Percentiles rank a stretch among this genome's conserved stretches.
phyloP scores from a whole-genome alignment of 2,888 invertebrate genomes.

The Oxycera nigricornis region DNA sequence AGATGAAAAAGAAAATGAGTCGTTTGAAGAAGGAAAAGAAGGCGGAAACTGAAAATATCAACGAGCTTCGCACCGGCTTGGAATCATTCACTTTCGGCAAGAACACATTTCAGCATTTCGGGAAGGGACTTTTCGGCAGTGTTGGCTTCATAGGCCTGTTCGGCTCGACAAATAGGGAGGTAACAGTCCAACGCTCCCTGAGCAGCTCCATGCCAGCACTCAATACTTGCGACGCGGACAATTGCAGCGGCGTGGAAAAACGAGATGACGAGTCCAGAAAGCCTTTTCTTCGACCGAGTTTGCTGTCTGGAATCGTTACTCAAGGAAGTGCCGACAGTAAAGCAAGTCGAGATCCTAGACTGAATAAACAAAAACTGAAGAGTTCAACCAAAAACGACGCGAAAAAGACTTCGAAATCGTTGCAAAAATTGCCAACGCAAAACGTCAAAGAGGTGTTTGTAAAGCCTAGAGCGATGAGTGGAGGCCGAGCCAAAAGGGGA shows the following conservation, averaged over 20 bases:
- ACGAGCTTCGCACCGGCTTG: constrained; percentile 56
- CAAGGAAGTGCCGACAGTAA: constrained; percentile 38
- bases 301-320: constrained; percentile 49
- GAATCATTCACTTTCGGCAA: constrained; percentile 60
- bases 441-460: constrained; percentile 25
- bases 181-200: neutral
- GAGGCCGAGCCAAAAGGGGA: neutral
- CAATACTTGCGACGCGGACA: neutral
- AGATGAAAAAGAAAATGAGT: constrained; percentile 44
- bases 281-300: constrained; percentile 54
- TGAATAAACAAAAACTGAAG: constrained; percentile 55
- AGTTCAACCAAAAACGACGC: neutral
- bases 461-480: constrained; percentile 12
- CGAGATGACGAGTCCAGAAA: constrained; percentile 25
- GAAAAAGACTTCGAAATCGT: constrained; percentile 22
- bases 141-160: constrained; percentile 19
- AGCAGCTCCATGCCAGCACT: neutral
- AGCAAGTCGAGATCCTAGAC: constrained; percentile 59
- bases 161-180: constrained; percentile 6
- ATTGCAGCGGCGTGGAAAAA: neutral
- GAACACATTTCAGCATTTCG: constrained; percentile 49
- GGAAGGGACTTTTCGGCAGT: constrained; percentile 20
- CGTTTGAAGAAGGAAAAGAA: constrained; percentile 53
- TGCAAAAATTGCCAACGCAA: neutral
- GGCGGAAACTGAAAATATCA: constrained; percentile 57